These are phyloP conservation scores for Montipora sp. DNA, from an alignment of 64 coral and sea anemone genomes.

Conservation along the genomic window DNA sequence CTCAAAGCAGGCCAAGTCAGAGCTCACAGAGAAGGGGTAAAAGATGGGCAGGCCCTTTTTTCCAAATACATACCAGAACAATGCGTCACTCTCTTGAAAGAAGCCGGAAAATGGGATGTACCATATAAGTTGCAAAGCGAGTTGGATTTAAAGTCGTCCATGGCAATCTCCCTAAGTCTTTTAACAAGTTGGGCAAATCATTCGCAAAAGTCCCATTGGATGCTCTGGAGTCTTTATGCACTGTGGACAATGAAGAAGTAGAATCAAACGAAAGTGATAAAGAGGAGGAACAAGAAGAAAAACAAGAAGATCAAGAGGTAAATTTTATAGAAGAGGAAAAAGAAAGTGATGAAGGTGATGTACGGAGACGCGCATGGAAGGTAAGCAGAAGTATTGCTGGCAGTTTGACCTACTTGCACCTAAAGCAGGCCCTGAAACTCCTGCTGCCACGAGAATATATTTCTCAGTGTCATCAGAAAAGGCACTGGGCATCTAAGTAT, in stretches of 20 bases:
- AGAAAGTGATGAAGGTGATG: not conserved
- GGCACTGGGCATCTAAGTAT: conserved; percentile 68
- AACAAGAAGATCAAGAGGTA: not conserved
- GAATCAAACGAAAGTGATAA: too few relatives aligned
- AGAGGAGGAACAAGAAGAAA: not conserved
- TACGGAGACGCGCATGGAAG: conserved; percentile 17
- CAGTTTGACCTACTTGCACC: conserved; percentile 23
- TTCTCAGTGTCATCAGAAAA: conserved; percentile 39
- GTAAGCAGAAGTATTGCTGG: conserved; percentile 15
- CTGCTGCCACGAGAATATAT: conserved; percentile 62
- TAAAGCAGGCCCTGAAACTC: conserved; percentile 62
- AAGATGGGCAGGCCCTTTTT: conserved; percentile 29
- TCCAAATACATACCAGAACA: conserved; percentile 14
- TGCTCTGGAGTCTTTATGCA: too few relatives aligned
- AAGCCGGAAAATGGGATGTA: not conserved
- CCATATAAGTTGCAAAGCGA: not conserved
- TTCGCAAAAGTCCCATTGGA: too few relatives aligned
- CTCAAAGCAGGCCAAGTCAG: conserved; percentile 40
- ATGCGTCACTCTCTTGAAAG: not conserved
- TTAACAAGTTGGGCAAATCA: too few relatives aligned
- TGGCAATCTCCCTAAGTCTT: not conserved
- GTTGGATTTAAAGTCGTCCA: not conserved
- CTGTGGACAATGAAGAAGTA: too few relatives aligned
- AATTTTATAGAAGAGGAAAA: too few relatives aligned
- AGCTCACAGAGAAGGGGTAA: conserved; percentile 23